These are phyloP conservation scores for Archivesica marissinica DNA, from an alignment of 1,140 invertebrate genomes.

Conservation along the genomic window DNA sequence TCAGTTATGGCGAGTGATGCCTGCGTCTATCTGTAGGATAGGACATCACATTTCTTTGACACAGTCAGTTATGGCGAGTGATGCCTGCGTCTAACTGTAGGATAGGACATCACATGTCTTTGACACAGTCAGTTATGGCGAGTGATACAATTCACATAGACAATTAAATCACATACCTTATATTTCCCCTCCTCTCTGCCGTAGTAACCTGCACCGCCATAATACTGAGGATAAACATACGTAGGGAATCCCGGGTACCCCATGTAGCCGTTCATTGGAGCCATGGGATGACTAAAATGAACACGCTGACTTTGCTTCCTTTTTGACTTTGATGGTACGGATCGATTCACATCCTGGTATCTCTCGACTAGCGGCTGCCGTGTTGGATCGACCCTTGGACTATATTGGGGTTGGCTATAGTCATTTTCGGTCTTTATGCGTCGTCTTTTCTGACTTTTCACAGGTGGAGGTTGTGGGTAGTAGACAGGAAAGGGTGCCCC, in stretches of 20 bases:
- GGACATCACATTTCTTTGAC: no score
- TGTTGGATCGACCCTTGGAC: not conserved
- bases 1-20: no score
- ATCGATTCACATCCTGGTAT: conserved; percentile 50
- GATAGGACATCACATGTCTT: no score
- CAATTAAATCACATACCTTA: no score
- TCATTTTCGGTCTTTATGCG: conserved; percentile 42
- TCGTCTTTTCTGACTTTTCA: not conserved
- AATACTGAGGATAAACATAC: conserved; percentile 19
- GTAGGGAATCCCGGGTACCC: conserved; percentile 38
- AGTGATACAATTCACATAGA: no score
- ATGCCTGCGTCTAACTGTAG: no score
- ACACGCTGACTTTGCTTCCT: conserved; percentile 38
- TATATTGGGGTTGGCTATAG: not conserved
- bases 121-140: no score
- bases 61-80: no score
- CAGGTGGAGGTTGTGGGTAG: conserved; percentile 48
- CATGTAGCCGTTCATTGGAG: conserved; percentile 37
- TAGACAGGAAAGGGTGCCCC: conserved; percentile 52
- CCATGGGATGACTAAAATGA: conserved; percentile 43
- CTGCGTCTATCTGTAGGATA: no score
- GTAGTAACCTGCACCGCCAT: not conserved
- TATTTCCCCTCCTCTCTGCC: conserved; percentile 30
- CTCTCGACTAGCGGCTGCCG: conserved; percentile 33
- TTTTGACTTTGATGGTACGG: conserved; percentile 38